Evolutionary conservation across 2,113 vertebrate species (phyloP).

Genomic region (Phaethon lepturus): DNA sequence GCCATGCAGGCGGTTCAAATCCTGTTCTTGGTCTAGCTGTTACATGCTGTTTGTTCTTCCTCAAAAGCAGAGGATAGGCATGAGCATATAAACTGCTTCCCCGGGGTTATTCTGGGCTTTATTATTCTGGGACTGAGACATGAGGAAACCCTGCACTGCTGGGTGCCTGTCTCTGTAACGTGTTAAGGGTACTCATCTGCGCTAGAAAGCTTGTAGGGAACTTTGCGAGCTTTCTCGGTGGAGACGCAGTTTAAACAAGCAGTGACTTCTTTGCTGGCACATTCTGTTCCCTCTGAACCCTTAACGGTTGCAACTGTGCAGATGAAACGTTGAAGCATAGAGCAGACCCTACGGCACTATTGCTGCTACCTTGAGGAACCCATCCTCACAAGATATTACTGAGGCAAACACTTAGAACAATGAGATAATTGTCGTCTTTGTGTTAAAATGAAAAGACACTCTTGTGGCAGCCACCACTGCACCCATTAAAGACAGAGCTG

Average conservation of each 20-base stretch:
- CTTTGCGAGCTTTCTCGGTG: background rate
- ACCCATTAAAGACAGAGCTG: background rate
- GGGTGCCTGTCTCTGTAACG: background rate
- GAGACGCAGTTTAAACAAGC: background rate
- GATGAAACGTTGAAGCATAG: background rate
- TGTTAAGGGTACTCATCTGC: background rate
- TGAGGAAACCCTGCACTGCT: background rate
- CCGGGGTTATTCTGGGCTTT: background rate
- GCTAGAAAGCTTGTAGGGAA: background rate
- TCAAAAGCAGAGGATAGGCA: background rate
- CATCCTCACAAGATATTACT: background rate
- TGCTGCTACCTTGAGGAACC: background rate
- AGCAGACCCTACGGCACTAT: rapidly evolving
- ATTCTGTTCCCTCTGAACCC: background rate
- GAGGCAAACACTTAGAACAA: background rate
- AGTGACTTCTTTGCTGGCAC: background rate
- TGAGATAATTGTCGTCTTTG: background rate
- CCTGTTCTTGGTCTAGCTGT: background rate
- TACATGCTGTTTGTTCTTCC: background rate
- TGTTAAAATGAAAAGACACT: background rate
- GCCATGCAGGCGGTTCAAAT: background rate
- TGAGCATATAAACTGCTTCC: background rate
- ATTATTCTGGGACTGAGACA: background rate
- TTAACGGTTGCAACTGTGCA: background rate
- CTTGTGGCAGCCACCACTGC: background rate